Base-by-base conservation (phyloP, 2,888 invertebrate genomes). In the Trimorus sp. region DNA sequence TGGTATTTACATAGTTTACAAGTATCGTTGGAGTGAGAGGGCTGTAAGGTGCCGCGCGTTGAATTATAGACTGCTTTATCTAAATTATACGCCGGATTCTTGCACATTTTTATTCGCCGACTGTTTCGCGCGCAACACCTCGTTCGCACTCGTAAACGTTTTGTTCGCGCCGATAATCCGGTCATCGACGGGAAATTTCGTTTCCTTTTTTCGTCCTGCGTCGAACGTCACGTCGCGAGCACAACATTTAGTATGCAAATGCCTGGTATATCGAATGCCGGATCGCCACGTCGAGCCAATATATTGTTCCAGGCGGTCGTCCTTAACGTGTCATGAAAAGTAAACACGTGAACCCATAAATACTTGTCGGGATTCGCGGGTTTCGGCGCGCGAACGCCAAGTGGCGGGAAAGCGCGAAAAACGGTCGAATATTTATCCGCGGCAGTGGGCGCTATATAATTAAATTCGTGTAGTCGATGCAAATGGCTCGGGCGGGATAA, bases 1-100 rank as follows among this genome's bases (percentile, higher is more conserved):
- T 56, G n/a, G 26, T 81, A 81, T 81, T 81, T 81, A 73, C 77
- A 77, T 74, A 76, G 76, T 81, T 71, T 76, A 81, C 81, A 76
- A 63, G 68, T 76, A 66, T 45, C 51, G 63, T 69, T 71, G 77
- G 59, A 69, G 54, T 63, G 59, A 62, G 38, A 68, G 26, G 26
- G 26, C 71, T 68, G 65, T 77, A 63, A 77, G 63, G 73, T 81
- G 63, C 60, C 69, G 69, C 73, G 77, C 49, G 53, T 26, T 73
- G 69, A 77, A 77, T 77, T 81, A 77, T 77, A 77, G 81, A 73
- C 77, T 77, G 56, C 53, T 75, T 81, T 77, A 81, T 81, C 77
- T 81, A 81, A 81, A 81, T 81, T 81, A 81, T 63, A 81, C 48
- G 58, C 63, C 73, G 58, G 62, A 77, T 62, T 65, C 73, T 73